Percentiles rank a stretch among this genome's conserved stretches.
These are phyloP conservation scores for Drosophila miranda DNA, from an alignment of 1,140 invertebrate genomes.

Conservation along the genomic window DNA sequence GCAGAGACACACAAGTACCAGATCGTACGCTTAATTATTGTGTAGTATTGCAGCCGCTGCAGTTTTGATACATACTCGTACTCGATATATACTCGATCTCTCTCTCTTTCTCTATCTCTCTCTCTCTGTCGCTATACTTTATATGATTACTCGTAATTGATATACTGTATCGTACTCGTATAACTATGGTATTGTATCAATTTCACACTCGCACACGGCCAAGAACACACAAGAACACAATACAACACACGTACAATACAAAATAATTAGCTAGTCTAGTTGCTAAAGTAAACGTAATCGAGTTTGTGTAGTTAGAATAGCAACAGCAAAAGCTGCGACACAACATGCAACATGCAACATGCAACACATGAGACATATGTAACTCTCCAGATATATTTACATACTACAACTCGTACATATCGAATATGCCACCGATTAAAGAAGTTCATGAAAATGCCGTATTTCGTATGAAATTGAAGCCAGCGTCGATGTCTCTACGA, in stretches of 20 bases:
- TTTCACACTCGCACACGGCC: conserved; percentile 23
- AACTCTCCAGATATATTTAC: conserved; percentile 13
- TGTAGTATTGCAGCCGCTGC: conserved; percentile 50
- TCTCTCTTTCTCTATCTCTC: conserved; percentile 33
- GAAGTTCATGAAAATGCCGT: no score
- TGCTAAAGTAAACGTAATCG: conserved; percentile 44
- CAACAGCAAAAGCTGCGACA: not conserved
- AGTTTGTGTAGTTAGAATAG: conserved; percentile 57
- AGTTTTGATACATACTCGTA: conserved; percentile 42
- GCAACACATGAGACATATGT: conserved; percentile 5
- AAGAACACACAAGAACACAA: conserved; percentile 1
- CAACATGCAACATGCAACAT: no score
- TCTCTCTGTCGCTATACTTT: conserved; percentile 34
- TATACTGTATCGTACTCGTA: conserved; percentile 32
- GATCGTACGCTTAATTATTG: conserved; percentile 62
- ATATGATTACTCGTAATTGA: conserved; percentile 47
- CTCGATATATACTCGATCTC: conserved; percentile 43
- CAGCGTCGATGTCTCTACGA: conserved; percentile 13
- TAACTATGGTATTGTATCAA: conserved; percentile 32
- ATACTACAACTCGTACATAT: conserved; percentile 7
- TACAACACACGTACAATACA: not conserved
- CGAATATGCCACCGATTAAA: conserved; percentile 21
- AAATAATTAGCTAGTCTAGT: conserved; percentile 34
- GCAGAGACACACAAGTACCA: conserved; percentile 39
- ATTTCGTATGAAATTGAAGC: conserved; percentile 12